These are phyloP conservation scores for Champsocephalus esox DNA, from an alignment of 2,797 vertebrate species.

Conservation along the genomic window DNA sequence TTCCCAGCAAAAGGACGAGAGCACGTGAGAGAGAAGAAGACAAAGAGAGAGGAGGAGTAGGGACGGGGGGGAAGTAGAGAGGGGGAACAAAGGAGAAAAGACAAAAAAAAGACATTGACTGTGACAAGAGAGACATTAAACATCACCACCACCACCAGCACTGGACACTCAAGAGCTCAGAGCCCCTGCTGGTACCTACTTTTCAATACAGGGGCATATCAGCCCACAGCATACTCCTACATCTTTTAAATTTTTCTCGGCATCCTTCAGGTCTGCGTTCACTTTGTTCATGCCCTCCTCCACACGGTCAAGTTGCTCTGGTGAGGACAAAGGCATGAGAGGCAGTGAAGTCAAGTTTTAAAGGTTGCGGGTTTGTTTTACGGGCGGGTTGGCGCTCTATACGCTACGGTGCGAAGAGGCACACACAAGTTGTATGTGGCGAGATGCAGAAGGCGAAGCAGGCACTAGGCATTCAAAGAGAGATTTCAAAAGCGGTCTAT, in stretches of 20 bases:
- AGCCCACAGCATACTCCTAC: conserved; percentile 99
- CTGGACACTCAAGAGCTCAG: conserved; percentile 89
- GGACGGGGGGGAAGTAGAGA: conserved; percentile 52
- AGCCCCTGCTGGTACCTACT: conserved; percentile 97
- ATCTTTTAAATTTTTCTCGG: conserved; percentile 99
- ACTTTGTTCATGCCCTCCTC: conserved; percentile 99
- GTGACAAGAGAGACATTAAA: conserved; percentile 92
- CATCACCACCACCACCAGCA: conserved; percentile 88
- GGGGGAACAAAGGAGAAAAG: conserved; percentile 83
- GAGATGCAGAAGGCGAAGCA: conserved; percentile 65
- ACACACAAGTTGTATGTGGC: conserved; percentile 9
- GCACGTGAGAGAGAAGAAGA: conserved; percentile 89
- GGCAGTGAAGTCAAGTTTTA: conserved; percentile 91
- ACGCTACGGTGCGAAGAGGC: conserved; percentile 63
- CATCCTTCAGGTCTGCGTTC: conserved; percentile 99
- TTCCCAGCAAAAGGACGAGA: conserved; percentile 95
- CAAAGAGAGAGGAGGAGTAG: conserved; percentile 54
- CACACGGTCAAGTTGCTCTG: conserved; percentile 99
- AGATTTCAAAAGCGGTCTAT: conserved; percentile 8
- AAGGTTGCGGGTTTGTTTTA: conserved; percentile 17
- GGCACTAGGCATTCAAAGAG: conserved; percentile 34
- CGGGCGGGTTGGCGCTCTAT: conserved; percentile 42
- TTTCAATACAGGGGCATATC: conserved; percentile 99
- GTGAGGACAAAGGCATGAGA: conserved; percentile 99
- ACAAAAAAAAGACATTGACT: conserved; percentile 97